Conservation (phyloP, 2,888 invertebrate genomes). For the Xylophagus ater region DNA sequence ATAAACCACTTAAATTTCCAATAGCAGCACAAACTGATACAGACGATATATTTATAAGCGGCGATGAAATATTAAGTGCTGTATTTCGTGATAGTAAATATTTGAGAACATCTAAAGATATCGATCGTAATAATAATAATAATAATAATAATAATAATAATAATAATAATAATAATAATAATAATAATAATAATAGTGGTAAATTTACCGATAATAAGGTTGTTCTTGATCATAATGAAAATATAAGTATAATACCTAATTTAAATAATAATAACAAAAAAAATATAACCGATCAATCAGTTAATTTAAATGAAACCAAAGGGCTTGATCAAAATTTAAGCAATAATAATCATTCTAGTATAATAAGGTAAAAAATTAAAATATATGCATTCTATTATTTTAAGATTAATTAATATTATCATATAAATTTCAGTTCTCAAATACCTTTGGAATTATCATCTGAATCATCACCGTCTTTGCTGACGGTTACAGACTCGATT, state of each 20-base stretch:
- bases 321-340: constrained; percentile 10
- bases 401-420: too few species aligned
- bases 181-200: constrained; percentile 5
- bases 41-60: constrained; percentile 21
- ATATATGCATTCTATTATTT: too few species aligned
- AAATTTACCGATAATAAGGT: constrained; percentile 10
- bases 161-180: constrained; percentile 2
- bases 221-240: constrained; percentile 8
- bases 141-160: background rate
- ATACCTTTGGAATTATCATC: too few species aligned
- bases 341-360: constrained; percentile 13
- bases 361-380: constrained; percentile 16
- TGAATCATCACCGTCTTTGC: too few species aligned
- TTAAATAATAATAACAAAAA: constrained; percentile 5
- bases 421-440: too few species aligned
- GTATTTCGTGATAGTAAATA: constrained; percentile 9
- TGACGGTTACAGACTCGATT: too few species aligned
- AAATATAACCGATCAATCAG: constrained; percentile 1
- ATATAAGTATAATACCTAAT: constrained; percentile 2
- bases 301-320: constrained; percentile 13
- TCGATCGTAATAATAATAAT: background rate
- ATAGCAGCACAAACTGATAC: constrained; percentile 23
- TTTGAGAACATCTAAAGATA: too few species aligned
- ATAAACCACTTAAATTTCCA: constrained; percentile 16
- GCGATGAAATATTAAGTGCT: constrained; percentile 20